Evolutionary conservation across 1,140 invertebrate species (phyloP).

Genomic region (Diabrotica virgifera): DNA sequence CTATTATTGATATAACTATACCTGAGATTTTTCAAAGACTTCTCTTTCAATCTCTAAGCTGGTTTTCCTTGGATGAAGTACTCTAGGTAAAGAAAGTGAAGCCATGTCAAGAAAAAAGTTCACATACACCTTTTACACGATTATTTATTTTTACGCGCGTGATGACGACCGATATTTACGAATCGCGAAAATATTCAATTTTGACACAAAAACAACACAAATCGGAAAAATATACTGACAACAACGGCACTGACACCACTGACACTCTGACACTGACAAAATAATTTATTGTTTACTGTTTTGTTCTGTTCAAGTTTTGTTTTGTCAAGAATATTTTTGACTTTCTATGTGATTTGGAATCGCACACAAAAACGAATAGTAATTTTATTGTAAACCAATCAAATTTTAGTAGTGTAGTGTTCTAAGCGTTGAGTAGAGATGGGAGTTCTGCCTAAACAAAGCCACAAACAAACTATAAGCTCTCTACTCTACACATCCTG

Average conservation of each 20-base stretch:
- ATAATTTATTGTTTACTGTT: too few species aligned
- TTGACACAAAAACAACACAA: neutral
- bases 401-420: neutral
- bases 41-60: conserved; percentile 71
- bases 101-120: conserved; percentile 54
- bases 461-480: too few species aligned
- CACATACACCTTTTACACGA: neutral
- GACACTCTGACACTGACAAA: too few species aligned
- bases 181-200: neutral
- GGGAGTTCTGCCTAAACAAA: too few species aligned
- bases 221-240: neutral
- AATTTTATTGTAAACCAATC: neutral
- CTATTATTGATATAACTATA: conserved; percentile 38
- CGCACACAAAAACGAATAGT: neutral
- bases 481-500: too few species aligned
- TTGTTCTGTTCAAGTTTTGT: too few species aligned
- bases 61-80: conserved; percentile 68
- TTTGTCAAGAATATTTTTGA: neutral
- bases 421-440: too few species aligned
- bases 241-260: neutral
- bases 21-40: conserved; percentile 75
- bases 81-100: conserved; percentile 68
- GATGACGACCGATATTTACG: too few species aligned
- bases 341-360: neutral
- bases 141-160: too few species aligned